Base-by-base conservation (phyloP, 2,797 vertebrate genomes). In the Chloroceryle amazona region DNA sequence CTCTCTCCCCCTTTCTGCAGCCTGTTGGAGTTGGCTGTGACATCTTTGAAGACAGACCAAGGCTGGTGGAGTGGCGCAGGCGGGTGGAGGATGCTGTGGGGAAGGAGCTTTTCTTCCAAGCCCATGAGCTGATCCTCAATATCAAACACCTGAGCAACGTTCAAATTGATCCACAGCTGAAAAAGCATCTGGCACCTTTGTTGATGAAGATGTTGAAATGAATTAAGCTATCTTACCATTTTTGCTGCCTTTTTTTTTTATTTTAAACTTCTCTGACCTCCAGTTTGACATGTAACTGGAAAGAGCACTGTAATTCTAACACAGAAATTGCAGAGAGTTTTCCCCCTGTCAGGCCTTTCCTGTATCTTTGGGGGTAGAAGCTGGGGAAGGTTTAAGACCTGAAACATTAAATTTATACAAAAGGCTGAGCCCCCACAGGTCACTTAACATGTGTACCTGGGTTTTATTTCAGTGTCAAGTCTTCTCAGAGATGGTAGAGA, bases 61-160 rank as follows among this genome's bases (percentile, higher is more conserved):
- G 97, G 94, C 98, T 99, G 91, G 82, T 58, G 11, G 98, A 98
- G 66, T 99, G 99, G 99, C 98, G 97, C 60, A 98, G 98, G 18
- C 73, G 98, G 1, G 98, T 99, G 90, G 98, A 98, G 84, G 93
- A 97, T 58, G 97, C 91, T 22, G 37, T 99, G 9, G 99, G 98
- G 1, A 96, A 94, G n/a, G 98, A 98, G 60, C 95, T 98, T 84
- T 99, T 99, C 20, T 96, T 98, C 39, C 98, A 99, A 81, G 97
- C 98, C 35, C 98, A 99, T 26, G 84, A 97, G 41, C 31, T 37
- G 68, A 94, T 98, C 81, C 97, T 99, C 92, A 97, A 96, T 47
- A 75, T 95, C 79, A 96, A 94, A 72, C 97, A 97, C 90, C 92
- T 97, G 73, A 90, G 76, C 68, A 96, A 91, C 73, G 91, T 97